A percentile compares a stretch with the other conserved stretches of the same genome.
Evolutionary conservation across 2,888 invertebrate genomes (phyloP).

Genomic region (Erebia ligea): DNA sequence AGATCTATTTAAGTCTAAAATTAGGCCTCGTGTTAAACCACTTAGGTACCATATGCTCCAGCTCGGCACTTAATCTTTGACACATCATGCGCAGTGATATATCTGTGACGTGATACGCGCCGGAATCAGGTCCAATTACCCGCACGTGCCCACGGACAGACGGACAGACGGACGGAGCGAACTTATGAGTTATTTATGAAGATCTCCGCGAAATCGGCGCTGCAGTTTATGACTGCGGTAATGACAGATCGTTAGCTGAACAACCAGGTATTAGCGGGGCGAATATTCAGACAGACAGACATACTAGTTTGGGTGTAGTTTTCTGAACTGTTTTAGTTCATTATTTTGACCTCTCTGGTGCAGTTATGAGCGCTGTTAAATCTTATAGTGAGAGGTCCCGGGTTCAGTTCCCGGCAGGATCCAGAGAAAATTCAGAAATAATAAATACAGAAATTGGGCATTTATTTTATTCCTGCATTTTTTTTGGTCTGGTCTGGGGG

Average conservation of each 20-base stretch:
- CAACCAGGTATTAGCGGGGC: constrained; percentile 15
- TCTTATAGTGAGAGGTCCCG: no score
- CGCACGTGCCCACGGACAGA: constrained; percentile 11
- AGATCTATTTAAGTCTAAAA: no score
- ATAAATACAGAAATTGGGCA: no score
- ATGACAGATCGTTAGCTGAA: constrained; percentile 33
- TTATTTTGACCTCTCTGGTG: not conserved
- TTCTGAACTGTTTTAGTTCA: not conserved
- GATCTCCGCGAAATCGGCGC: constrained; percentile 24
- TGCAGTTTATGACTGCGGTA: constrained; percentile 31
- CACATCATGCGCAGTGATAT: constrained; percentile 6
- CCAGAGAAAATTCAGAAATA: no score
- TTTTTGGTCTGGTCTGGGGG: no score
- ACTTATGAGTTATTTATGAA: constrained; percentile 54
- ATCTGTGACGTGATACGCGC: constrained; percentile 28
- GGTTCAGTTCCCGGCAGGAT: no score
- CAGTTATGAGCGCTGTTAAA: no score
- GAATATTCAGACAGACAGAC: constrained; percentile 11
- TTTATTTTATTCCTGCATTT: no score
- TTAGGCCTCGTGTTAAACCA: not conserved
- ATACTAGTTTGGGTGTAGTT: no score
- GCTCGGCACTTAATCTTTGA: constrained; percentile 29
- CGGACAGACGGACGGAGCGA: constrained; percentile 40
- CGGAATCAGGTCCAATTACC: constrained; percentile 43
- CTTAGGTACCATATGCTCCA: constrained; percentile 7